A percentile compares a stretch with the other conserved stretches of the same genome.
phyloP scores from a whole-genome alignment of 2,113 vertebrate species.

The Monarcha castaneiventris region DNA sequence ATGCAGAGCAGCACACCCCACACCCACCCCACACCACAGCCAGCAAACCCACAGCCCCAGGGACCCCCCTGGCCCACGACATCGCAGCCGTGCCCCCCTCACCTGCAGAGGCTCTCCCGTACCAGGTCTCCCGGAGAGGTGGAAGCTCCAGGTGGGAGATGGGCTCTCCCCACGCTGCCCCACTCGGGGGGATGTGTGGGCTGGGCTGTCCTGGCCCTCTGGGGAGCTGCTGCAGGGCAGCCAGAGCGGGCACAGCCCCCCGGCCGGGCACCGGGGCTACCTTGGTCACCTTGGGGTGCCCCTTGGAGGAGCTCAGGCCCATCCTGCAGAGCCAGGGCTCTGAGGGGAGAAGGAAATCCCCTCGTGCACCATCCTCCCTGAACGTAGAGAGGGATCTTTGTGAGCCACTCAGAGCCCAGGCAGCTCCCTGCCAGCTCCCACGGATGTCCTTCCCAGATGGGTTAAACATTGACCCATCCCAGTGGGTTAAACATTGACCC shows the following conservation, averaged over 20 bases:
- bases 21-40: fast-evolving
- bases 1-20: fast-evolving
- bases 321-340: slow-evolving; percentile 14
- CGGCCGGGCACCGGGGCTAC: slow-evolving; percentile 49
- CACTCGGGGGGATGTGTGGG: fast-evolving
- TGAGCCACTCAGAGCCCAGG: fast-evolving
- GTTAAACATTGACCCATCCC: slow-evolving; percentile 77
- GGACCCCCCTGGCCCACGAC: fast-evolving
- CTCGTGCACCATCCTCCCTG: fast-evolving
- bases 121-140: slow-evolving; percentile 66
- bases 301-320: slow-evolving; percentile 69
- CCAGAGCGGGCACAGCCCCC: not conserved
- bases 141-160: slow-evolving; percentile 46
- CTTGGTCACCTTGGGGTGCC: slow-evolving; percentile 59
- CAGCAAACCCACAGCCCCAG: not conserved
- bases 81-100: not conserved
- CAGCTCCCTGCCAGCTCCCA: not conserved
- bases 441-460: not conserved
- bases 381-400: not conserved
- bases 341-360: not conserved
- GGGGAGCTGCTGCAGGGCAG: not conserved
- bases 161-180: not conserved
- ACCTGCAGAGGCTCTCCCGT: slow-evolving; percentile 67
- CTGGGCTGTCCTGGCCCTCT: not conserved
- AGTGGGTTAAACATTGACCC: slow-evolving; percentile 76